Conservation (phyloP, 2,797 vertebrate species). For the Mycteria americana region DNA sequence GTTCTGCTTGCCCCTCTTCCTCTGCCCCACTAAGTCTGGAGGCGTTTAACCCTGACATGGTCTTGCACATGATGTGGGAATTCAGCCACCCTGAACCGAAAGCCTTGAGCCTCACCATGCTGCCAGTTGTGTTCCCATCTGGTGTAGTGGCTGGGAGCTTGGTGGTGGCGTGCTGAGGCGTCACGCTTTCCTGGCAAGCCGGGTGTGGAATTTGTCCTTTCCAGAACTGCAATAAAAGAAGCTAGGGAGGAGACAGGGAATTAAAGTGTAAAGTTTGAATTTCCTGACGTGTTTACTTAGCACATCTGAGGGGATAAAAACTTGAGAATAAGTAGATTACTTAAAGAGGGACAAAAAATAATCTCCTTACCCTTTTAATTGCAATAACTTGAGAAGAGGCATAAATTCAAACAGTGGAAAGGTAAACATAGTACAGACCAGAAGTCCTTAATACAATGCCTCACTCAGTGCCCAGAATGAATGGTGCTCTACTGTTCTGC, state of each 20-base stretch:
- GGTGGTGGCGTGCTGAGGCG: accelerated
- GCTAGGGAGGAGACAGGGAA: neutral
- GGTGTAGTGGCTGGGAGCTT: neutral
- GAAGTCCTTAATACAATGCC: neutral
- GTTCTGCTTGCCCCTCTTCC: neutral
- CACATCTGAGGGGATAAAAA: neutral
- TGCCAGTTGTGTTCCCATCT: neutral
- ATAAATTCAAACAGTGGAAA: neutral
- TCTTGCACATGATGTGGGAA: neutral
- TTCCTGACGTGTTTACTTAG: neutral
- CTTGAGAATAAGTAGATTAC: neutral
- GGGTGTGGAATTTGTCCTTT: neutral
- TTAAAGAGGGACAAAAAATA: neutral
- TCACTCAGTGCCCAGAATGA: neutral
- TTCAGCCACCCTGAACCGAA: neutral
- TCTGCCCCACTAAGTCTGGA: neutral
- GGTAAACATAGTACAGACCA: neutral
- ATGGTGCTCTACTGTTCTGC: neutral
- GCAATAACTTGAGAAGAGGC: neutral
- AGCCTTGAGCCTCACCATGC: neutral
- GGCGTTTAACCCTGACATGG: neutral
- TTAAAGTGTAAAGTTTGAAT: neutral
- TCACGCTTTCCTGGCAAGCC: neutral
- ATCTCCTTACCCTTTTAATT: neutral
- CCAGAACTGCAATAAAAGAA: neutral